Percentiles rank a stretch among this genome's conserved stretches.
These are phyloP conservation scores for Arctopsyche grandis DNA, from an alignment of 1,140 invertebrate species.

Conservation along the genomic window DNA sequence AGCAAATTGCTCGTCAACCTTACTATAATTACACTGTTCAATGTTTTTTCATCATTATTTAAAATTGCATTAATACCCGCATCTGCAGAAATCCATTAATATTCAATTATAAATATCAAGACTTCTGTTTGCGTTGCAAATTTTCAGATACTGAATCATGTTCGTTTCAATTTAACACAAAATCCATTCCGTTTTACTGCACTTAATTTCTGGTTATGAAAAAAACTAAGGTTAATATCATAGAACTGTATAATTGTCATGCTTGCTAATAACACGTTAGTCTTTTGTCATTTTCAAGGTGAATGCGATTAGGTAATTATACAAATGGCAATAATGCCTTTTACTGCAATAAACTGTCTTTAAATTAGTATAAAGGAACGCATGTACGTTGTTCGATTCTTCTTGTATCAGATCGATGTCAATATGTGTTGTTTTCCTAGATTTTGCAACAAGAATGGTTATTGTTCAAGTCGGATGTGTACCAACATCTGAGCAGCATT, in stretches of 20 bases:
- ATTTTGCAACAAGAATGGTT: conserved; percentile 15
- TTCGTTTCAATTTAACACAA: too few species aligned
- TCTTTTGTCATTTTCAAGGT: conserved; percentile 9
- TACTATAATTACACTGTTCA: not conserved
- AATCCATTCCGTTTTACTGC: too few species aligned
- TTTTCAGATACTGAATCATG: too few species aligned
- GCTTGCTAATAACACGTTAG: not conserved
- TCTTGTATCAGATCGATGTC: not conserved
- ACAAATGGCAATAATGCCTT: not conserved
- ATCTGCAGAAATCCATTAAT: not conserved
- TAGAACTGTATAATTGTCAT: not conserved
- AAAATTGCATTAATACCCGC: not conserved
- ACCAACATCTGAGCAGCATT: not conserved
- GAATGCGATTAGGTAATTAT: not conserved
- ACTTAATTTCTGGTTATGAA: too few species aligned
- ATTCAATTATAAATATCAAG: too few species aligned
- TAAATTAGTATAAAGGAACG: too few species aligned
- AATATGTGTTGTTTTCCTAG: conserved; percentile 7
- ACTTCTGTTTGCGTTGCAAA: too few species aligned
- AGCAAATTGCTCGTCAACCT: not conserved
- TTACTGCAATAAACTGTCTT: not conserved
- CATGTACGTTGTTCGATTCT: too few species aligned
- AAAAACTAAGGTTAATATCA: too few species aligned
- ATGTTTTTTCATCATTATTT: too few species aligned
- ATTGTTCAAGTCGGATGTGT: conserved; percentile 18